phyloP scores from a whole-genome alignment of 2,797 vertebrate species.

The Chaetophractus vellerosus region DNA sequence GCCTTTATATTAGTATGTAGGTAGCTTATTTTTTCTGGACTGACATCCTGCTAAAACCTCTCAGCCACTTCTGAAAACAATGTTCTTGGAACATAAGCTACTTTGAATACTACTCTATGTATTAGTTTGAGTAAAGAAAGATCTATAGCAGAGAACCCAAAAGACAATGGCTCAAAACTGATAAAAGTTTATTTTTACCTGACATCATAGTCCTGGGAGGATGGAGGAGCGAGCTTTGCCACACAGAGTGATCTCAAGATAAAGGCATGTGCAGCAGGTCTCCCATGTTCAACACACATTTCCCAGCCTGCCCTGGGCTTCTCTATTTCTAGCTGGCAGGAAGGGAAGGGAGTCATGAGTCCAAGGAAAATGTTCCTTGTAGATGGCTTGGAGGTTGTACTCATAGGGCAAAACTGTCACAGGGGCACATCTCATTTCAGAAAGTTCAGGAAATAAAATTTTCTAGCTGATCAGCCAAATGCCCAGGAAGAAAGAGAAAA shows the following conservation, averaged over 20 bases:
- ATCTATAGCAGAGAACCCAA: neutral
- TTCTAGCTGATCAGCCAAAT: neutral
- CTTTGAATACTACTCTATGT: neutral
- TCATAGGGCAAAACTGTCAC: neutral
- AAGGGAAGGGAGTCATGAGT: neutral
- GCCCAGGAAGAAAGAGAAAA: neutral
- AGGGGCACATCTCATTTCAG: neutral
- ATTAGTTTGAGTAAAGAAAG: neutral
- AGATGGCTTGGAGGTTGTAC: neutral
- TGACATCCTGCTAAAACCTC: too few species aligned
- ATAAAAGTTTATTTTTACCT: neutral
- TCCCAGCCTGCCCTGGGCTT: neutral
- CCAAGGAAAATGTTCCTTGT: neutral
- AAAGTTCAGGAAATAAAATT: conserved; percentile 6
- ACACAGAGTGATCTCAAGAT: neutral
- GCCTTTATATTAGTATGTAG: neutral
- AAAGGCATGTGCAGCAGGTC: rapidly evolving
- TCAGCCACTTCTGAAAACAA: neutral
- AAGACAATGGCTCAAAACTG: neutral
- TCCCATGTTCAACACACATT: neutral
- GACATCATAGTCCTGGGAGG: neutral
- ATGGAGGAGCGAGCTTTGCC: neutral
- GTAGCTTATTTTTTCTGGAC: neutral
- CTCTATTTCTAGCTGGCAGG: neutral
- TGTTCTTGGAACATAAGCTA: neutral